Percentiles rank a stretch among this genome's conserved stretches.
phyloP scores from a whole-genome alignment of 2,888 invertebrate species.

The Clostera curtula region DNA sequence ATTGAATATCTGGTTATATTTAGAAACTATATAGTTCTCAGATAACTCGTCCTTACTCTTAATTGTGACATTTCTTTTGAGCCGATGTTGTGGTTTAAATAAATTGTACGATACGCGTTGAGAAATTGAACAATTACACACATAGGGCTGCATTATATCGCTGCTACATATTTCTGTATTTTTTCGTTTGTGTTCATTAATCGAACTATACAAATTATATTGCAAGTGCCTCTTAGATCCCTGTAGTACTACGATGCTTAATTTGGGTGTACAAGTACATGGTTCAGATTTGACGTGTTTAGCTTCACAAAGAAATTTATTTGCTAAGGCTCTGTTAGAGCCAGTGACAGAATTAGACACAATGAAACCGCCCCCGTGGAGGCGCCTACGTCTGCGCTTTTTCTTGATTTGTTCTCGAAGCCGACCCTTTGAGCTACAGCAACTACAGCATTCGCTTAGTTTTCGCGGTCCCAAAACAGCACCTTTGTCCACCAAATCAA shows the following conservation, averaged over 20 bases:
- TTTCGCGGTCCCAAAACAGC: slow-evolving; percentile 23
- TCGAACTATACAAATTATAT: too few species aligned
- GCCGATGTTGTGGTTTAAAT: too few species aligned
- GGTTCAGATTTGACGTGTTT: slow-evolving; percentile 44
- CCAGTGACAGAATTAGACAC: slow-evolving; percentile 20
- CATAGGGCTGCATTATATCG: too few species aligned
- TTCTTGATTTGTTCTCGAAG: slow-evolving; percentile 11
- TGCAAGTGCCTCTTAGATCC: too few species aligned
- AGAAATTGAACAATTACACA: too few species aligned
- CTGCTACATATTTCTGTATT: too few species aligned
- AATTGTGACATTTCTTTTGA: too few species aligned
- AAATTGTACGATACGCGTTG: too few species aligned
- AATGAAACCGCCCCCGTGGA: slow-evolving; percentile 9
- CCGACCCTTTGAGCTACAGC: slow-evolving; percentile 32
- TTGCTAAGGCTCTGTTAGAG: slow-evolving; percentile 15
- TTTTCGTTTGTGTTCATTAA: too few species aligned
- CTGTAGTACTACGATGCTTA: slow-evolving; percentile 21
- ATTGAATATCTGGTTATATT: too few species aligned
- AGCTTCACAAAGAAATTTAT: slow-evolving; percentile 21
- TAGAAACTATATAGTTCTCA: too few species aligned
- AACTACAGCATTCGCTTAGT: slow-evolving; percentile 39
- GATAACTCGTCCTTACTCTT: too few species aligned
- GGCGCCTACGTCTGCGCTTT: slow-evolving; percentile 17
- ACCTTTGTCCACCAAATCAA: slow-evolving; percentile 38
- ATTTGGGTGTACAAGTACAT: slow-evolving; percentile 35